These are phyloP conservation scores for Catharus minimus DNA, from an alignment of 2,113 vertebrate genomes.

Conservation along the genomic window DNA sequence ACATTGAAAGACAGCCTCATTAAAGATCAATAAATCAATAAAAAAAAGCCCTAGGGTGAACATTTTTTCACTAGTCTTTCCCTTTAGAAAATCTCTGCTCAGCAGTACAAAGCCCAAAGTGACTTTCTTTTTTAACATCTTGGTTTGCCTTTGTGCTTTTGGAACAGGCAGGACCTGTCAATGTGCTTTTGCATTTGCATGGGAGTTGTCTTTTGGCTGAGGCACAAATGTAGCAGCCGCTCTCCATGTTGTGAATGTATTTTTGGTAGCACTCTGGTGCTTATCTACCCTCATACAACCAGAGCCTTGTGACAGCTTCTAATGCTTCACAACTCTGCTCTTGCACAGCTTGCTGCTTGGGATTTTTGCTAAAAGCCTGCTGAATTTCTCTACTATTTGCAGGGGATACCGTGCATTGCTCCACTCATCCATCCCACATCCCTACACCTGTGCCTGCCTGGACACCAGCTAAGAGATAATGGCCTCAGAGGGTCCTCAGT, in stretches of 20 bases:
- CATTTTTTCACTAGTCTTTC: not conserved
- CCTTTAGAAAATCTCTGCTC: not conserved
- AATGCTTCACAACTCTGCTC: not conserved
- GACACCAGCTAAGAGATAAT: not conserved
- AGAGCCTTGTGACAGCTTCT: not conserved
- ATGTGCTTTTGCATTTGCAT: not conserved
- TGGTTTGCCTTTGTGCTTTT: not conserved
- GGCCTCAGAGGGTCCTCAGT: not conserved
- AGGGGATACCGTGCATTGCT: fast-evolving
- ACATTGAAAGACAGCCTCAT: not conserved
- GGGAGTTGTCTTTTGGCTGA: not conserved
- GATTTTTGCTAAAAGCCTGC: not conserved
- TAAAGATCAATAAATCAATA: constrained; percentile 26
- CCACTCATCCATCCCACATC: not conserved
- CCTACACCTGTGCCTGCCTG: not conserved
- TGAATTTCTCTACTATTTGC: not conserved
- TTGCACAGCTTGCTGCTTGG: not conserved
- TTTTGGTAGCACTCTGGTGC: not conserved
- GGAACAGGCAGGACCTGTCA: not conserved
- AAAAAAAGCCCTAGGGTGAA: not conserved
- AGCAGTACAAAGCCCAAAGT: not conserved
- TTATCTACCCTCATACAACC: not conserved
- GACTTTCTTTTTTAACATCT: not conserved
- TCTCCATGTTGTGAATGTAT: not conserved
- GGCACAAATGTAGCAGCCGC: not conserved